phyloP scores from a whole-genome alignment of 1,140 invertebrate genomes.

The Drosophila lowei region DNA sequence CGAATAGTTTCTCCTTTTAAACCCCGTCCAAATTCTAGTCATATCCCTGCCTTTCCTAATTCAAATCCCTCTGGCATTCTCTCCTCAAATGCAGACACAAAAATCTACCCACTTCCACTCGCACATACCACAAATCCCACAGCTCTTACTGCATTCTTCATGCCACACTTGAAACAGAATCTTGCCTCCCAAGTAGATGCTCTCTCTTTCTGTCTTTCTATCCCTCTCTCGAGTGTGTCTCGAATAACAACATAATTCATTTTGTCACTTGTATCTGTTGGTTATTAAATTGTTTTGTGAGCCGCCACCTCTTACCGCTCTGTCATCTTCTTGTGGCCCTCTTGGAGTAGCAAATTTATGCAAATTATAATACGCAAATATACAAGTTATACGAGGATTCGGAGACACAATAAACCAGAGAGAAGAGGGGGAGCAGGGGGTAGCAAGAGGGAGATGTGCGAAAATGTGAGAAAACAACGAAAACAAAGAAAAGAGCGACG shows the following conservation, averaged over 20 bases:
- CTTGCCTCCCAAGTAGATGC: no score
- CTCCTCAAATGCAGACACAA: no score
- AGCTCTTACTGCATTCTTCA: no score
- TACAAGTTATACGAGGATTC: slow-evolving; percentile 58
- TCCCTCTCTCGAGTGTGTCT: slow-evolving; percentile 22
- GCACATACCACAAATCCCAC: no score
- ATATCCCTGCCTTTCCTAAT: no score
- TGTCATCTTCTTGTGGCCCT: slow-evolving; percentile 6
- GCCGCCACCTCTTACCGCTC: slow-evolving; percentile 52
- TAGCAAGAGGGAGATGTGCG: slow-evolving; percentile 47
- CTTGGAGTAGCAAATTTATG: slow-evolving; percentile 64
- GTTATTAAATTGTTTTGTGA: slow-evolving; percentile 77
- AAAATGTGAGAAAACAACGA: slow-evolving; percentile 26
- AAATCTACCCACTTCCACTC: no score
- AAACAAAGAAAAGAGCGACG: slow-evolving; percentile 48
- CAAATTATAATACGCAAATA: slow-evolving; percentile 80
- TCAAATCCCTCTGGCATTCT: no score
- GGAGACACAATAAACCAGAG: slow-evolving; percentile 66
- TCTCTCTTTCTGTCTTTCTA: background rate
- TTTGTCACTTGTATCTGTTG: slow-evolving; percentile 77
- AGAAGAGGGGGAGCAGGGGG: no score
- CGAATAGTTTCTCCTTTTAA: no score
- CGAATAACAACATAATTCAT: slow-evolving; percentile 77
- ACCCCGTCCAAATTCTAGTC: no score
- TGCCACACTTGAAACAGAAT: no score